phyloP scores from a whole-genome alignment of 2,797 vertebrate genomes.

The Coccyzus lansbergi region DNA sequence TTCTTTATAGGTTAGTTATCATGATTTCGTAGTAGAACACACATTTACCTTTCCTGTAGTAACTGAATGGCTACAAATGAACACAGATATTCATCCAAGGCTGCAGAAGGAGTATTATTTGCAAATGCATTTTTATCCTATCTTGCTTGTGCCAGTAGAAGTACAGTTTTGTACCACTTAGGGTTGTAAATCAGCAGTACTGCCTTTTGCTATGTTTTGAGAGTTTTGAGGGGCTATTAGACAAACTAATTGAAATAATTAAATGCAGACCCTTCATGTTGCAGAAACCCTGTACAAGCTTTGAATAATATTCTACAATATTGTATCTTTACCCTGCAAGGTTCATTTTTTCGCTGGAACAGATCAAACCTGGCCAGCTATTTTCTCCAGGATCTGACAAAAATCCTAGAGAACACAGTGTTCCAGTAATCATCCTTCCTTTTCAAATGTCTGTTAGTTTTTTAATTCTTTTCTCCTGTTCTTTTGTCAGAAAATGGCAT shows the following conservation, averaged over 20 bases:
- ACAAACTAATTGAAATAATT: conserved; percentile 35
- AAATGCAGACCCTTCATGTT: neutral
- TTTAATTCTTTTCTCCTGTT: neutral
- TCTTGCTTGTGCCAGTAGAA: neutral
- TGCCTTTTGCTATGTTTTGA: neutral
- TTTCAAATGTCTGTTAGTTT: conserved; percentile 1
- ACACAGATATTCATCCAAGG: neutral
- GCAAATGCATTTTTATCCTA: neutral
- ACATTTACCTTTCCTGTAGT: neutral
- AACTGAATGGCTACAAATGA: neutral
- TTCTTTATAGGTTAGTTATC: neutral
- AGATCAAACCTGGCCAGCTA: neutral
- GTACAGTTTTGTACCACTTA: neutral
- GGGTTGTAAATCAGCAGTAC: neutral
- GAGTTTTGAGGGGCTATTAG: conserved; percentile 19
- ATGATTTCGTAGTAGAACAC: neutral
- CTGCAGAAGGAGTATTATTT: neutral
- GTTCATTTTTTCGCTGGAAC: conserved; percentile 15
- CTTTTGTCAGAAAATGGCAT: neutral
- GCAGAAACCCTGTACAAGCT: conserved; percentile 12
- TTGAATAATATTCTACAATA: neutral
- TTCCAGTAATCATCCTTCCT: conserved; percentile 18
- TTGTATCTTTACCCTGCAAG: neutral
- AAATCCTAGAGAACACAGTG: conserved; percentile 20
- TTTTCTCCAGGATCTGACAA: conserved; percentile 44